Evolutionary conservation across 37 sponge, comb jelly and placozoan genomes (phyloP), one percentile per base, ranked within the genome.

Genomic region (Haliclona indistincta): DNA sequence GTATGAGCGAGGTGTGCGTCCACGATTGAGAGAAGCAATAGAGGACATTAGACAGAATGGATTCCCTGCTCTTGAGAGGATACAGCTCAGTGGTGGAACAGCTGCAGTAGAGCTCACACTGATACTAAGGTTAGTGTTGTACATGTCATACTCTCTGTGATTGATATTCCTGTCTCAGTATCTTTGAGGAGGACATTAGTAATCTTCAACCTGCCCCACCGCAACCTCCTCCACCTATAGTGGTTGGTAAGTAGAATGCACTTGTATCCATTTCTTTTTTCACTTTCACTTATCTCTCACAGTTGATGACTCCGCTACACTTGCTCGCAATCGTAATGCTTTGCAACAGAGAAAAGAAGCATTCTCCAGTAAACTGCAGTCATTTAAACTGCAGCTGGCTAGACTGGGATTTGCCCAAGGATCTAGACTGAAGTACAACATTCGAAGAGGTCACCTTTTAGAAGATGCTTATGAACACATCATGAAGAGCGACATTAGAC

Each of bases 401-500:
- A 56, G 76, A 3, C 78, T 83, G 3, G 84, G 84, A 1, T 83
- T 63, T 56, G 84, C 84, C 44, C 91, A 90, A 77, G 64, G 81
- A 60, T 80, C 86, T 3, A 56, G 91, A 15, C 63, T 90, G 39
- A 80, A 76, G 81, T 85, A 83, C 69, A 84, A 88, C 61, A 81
- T 93, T n/a, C 77, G 94, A 28, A 66, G 94, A 36, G 86, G 85
- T 32, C 91, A 89, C 64, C 70, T 93, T 41, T 43, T 93, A 13
- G 91, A 93, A 58, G 91, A 93, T 77, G 82, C 87, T 4, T 89
- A 86, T 22, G 87, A 89, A 25, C 83, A 82, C 28, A 54, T 88
- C 38, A 88, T 91, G 83, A 79, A 78, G 47, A 61, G 70, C 1
- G 60, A 75, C 19, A 38, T 86, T 2, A 70, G 77, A 51, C 85